phyloP scores from a whole-genome alignment of 2,888 invertebrate genomes.

The Acanthosoma haemorrhoidale region DNA sequence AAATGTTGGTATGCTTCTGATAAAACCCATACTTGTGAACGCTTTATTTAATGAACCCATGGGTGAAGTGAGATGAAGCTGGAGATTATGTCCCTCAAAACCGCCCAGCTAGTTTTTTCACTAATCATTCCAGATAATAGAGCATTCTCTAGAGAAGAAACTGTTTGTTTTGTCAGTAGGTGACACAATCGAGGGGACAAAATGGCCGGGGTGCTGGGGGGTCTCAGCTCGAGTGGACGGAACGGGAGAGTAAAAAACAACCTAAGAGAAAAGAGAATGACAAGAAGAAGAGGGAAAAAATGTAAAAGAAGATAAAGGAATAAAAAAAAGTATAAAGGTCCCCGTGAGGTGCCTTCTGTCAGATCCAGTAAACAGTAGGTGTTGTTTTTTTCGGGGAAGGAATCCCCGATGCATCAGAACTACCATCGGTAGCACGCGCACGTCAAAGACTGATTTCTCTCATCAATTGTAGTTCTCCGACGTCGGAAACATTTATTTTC shows the following conservation, averaged over 20 bases:
- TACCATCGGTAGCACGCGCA: not conserved
- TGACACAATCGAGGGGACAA: conserved; percentile 14
- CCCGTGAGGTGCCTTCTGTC: not conserved
- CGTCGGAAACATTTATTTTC: no score
- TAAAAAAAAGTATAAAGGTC: conserved; percentile 14
- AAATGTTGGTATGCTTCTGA: no score
- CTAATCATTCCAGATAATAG: not conserved
- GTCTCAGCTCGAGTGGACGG: not conserved
- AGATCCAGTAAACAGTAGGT: conserved; percentile 6
- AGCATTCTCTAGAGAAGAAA: not conserved
- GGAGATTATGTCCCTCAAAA: conserved; percentile 11
- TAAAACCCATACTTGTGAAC: no score
- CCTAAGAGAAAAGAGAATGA: conserved; percentile 2
- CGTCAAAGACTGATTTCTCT: no score
- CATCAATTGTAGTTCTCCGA: no score
- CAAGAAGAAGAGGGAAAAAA: conserved; percentile 15
- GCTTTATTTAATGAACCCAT: not conserved
- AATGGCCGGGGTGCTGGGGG: conserved; percentile 7
- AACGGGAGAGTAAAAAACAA: not conserved
- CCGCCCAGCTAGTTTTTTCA: not conserved
- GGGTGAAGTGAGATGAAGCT: not conserved
- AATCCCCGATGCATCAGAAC: not conserved
- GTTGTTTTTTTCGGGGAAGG: not conserved
- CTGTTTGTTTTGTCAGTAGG: conserved; percentile 2
- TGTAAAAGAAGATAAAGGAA: conserved; percentile 5